phyloP scores from a whole-genome alignment of 2,113 vertebrate genomes.

The Eulacestoma nigropectus region DNA sequence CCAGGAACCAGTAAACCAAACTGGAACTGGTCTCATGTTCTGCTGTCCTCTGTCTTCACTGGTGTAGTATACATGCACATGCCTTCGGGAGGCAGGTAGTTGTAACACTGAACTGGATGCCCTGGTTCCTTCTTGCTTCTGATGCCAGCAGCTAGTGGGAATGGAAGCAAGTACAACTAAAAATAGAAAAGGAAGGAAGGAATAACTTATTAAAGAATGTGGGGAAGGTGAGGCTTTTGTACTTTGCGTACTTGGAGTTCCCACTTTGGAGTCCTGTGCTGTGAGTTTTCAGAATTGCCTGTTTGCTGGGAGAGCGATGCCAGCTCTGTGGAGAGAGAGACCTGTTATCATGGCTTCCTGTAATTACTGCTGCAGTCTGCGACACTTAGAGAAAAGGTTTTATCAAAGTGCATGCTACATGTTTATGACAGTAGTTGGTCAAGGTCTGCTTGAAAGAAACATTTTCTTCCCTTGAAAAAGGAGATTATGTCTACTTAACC shows the following conservation, averaged over 20 bases:
- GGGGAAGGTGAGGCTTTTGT: slow-evolving; percentile 22
- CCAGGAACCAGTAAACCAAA: neutral
- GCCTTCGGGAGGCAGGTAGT: neutral
- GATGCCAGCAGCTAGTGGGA: slow-evolving; percentile 6
- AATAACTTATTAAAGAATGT: slow-evolving; percentile 15
- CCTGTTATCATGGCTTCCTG: slow-evolving; percentile 70
- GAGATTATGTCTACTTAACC: slow-evolving; percentile 51
- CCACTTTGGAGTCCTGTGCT: neutral
- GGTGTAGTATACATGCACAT: neutral
- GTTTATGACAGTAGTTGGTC: slow-evolving; percentile 69
- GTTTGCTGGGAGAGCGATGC: slow-evolving; percentile 15
- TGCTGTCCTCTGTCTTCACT: neutral
- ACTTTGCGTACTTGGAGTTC: neutral
- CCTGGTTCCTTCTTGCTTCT: neutral
- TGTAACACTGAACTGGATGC: neutral
- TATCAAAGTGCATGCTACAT: slow-evolving; percentile 66
- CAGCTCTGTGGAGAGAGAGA: slow-evolving; percentile 50
- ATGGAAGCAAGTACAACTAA: slow-evolving; percentile 9
- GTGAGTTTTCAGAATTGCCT: slow-evolving; percentile 32
- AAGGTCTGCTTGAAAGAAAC: slow-evolving; percentile 65
- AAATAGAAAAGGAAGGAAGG: slow-evolving; percentile 50
- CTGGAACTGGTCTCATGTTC: neutral
- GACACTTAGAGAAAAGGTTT: slow-evolving; percentile 57
- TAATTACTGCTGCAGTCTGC: slow-evolving; percentile 70
- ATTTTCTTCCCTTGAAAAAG: slow-evolving; percentile 39